Evolutionary conservation across 2,113 vertebrate species (phyloP).

Genomic region (Patagioenas fasciata): DNA sequence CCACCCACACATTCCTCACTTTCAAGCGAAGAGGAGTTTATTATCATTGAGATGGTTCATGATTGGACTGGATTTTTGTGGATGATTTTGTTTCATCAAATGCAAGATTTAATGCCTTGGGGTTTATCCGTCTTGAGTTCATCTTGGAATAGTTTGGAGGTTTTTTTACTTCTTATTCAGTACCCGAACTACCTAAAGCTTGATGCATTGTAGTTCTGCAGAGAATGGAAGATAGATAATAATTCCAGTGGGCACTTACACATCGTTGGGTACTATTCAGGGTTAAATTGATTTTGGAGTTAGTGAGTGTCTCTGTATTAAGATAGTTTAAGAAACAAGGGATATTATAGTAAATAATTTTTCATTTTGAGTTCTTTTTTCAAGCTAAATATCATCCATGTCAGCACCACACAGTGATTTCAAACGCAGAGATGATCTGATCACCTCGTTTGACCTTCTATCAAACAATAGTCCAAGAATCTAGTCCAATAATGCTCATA

Average conservation of each 20-base stretch:
- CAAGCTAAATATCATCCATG: neutral
- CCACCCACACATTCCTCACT: slow-evolving; percentile 17
- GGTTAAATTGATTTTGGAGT: neutral
- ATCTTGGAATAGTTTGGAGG: neutral
- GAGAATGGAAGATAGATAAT: neutral
- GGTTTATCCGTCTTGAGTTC: neutral
- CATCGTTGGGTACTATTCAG: accelerated
- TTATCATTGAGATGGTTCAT: slow-evolving; percentile 26
- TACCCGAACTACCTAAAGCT: neutral
- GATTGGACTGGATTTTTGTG: neutral
- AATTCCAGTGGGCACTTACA: neutral
- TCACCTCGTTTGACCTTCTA: neutral
- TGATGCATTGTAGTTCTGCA: neutral
- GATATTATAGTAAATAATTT: neutral
- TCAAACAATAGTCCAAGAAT: neutral
- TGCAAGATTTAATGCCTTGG: slow-evolving; percentile 11
- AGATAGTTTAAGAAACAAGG: neutral
- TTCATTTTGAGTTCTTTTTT: neutral
- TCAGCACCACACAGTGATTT: neutral
- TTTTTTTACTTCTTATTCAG: neutral
- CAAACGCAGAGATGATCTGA: neutral
- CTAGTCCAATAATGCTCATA: neutral
- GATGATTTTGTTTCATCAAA: slow-evolving; percentile 1
- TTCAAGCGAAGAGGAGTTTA: slow-evolving; percentile 6
- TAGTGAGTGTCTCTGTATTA: neutral